Percentiles rank a stretch among this genome's conserved stretches.
These are phyloP conservation scores for Diaperis boleti DNA, from an alignment of 2,888 invertebrate genomes.

Conservation along the genomic window DNA sequence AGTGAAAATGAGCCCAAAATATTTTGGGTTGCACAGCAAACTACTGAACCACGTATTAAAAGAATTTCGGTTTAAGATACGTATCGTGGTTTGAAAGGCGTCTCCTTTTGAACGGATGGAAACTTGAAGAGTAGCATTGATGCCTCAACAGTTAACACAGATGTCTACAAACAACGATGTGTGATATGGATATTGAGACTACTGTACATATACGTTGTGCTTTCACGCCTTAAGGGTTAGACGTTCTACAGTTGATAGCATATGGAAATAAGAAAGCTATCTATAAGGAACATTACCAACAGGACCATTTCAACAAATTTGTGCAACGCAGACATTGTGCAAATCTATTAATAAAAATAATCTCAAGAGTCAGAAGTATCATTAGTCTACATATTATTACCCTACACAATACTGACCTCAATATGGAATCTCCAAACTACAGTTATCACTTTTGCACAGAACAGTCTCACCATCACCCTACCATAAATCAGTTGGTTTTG, in stretches of 20 bases:
- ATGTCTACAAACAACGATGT: constrained; percentile 31
- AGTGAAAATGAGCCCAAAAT: too few species aligned
- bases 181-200: constrained; percentile 35
- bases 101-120: constrained; percentile 9
- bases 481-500: constrained; percentile 8
- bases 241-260: constrained; percentile 16
- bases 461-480: constrained; percentile 24
- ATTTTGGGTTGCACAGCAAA: too few species aligned
- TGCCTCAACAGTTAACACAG: constrained; percentile 18
- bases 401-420: constrained; percentile 31
- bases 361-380: constrained; percentile 13
- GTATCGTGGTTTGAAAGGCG: constrained; percentile 23
- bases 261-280: constrained; percentile 14
- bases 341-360: constrained; percentile 36
- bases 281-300: constrained; percentile 45
- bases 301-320: constrained; percentile 35
- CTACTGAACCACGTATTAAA: too few species aligned
- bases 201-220: constrained; percentile 40
- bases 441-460: constrained; percentile 29
- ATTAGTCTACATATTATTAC: constrained; percentile 25
- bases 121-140: constrained; percentile 12
- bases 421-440: constrained; percentile 3
- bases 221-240: constrained; percentile 14
- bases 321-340: constrained; percentile 52
- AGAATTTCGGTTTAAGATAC: constrained; percentile 14